phyloP scores from a whole-genome alignment of 2,113 vertebrate species.

The Hippocampus zosterae region DNA sequence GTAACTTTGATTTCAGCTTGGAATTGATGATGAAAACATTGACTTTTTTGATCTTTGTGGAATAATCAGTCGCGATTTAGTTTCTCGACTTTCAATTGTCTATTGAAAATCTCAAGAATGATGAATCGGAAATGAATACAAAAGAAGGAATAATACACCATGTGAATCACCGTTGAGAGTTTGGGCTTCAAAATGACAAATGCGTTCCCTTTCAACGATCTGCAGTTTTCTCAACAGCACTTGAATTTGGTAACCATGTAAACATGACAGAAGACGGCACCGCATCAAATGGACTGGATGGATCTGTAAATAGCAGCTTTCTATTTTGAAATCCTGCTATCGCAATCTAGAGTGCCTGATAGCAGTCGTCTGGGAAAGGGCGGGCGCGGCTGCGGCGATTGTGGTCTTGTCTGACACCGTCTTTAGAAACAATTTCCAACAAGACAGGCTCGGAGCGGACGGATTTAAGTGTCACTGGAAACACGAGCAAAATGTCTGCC shows the following conservation, averaged over 20 bases:
- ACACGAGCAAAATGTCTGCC: constrained; percentile 58
- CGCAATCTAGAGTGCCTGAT: constrained; percentile 73
- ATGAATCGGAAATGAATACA: no score
- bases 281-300: constrained; percentile 57
- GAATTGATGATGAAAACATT: no score
- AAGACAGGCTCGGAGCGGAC: constrained; percentile 52
- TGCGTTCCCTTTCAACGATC: background rate
- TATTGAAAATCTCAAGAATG: background rate
- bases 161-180: background rate
- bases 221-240: background rate
- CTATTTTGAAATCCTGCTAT: constrained; percentile 70
- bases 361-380: constrained; percentile 69
- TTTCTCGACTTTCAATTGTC: background rate
- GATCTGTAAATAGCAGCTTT: constrained; percentile 49
- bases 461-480: constrained; percentile 61
- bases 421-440: constrained; percentile 72
- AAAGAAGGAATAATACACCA: background rate
- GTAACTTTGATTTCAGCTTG: no score
- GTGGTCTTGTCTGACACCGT: constrained; percentile 70
- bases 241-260: background rate
- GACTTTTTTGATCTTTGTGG: no score
- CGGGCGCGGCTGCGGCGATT: constrained; percentile 62
- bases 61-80: no score
- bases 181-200: background rate
- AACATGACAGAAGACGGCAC: constrained; percentile 49